Conservation (phyloP, 2,113 vertebrate species). For the Bubo bubo region DNA sequence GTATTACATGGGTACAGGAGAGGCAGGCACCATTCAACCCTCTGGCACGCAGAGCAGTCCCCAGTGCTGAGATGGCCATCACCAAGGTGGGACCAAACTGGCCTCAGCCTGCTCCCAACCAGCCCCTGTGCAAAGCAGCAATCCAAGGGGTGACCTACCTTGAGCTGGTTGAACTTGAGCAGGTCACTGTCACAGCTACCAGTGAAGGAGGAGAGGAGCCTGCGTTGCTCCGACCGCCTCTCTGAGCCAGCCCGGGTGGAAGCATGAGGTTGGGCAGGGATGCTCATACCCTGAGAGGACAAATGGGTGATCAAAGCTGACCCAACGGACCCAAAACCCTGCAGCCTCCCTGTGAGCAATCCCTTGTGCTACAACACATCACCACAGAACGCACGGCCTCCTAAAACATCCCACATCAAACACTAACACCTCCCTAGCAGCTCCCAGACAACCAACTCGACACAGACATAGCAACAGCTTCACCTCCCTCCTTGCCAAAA, state of each 20-base stretch:
- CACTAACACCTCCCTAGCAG: not conserved
- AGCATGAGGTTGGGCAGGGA: conserved; percentile 92
- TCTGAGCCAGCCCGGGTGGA: conserved; percentile 94
- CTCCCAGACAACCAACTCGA: fast-evolving
- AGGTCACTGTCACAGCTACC: conserved; percentile 95
- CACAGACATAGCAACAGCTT: not conserved
- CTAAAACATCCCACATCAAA: not conserved
- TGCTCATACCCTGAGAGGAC: conserved; percentile 90
- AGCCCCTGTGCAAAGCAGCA: not conserved
- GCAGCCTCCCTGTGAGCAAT: not conserved
- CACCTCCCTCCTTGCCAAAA: not conserved
- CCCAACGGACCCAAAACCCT: not conserved
- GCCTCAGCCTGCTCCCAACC: not conserved
- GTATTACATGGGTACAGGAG: not conserved
- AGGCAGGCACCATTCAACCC: not conserved
- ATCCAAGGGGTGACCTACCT: conserved; percentile 73
- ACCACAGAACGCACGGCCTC: not conserved
- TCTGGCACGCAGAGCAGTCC: not conserved
- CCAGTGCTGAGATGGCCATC: not conserved
- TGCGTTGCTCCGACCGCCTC: conserved; percentile 92
- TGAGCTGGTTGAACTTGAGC: conserved; percentile 99
- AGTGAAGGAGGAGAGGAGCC: conserved; percentile 91
- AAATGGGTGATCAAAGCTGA: not conserved
- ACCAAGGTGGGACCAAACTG: not conserved
- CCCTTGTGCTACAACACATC: not conserved